Percentiles rank a stretch among this genome's conserved stretches.
Evolutionary conservation across 2,888 invertebrate species (phyloP).

Genomic region (Campoletis raptor): DNA sequence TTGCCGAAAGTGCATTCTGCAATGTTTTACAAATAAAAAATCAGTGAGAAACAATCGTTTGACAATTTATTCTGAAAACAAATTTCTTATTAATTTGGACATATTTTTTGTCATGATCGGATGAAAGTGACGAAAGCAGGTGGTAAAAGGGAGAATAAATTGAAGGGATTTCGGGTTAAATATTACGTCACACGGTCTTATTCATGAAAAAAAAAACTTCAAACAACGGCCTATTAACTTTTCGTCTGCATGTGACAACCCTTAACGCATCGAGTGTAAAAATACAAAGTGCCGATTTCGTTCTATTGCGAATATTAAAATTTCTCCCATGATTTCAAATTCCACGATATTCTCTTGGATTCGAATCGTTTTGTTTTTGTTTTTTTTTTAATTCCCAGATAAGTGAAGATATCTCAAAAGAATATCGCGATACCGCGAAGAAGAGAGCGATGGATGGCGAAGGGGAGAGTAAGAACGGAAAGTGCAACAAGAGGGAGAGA

Average conservation of each 20-base stretch:
- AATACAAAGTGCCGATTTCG: too few relatives aligned
- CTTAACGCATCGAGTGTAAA: too few relatives aligned
- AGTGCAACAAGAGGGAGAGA: constrained; percentile 41
- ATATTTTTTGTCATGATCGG: background rate
- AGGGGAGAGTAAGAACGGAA: constrained; percentile 28
- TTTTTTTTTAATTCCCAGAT: background rate
- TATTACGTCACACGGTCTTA: too few relatives aligned
- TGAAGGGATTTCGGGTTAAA: too few relatives aligned
- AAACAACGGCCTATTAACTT: too few relatives aligned
- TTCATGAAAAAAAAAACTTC: too few relatives aligned
- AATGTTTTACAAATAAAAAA: constrained; percentile 85
- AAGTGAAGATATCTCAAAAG: background rate
- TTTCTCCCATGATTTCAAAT: too few relatives aligned
- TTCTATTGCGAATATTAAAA: too few relatives aligned
- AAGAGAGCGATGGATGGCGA: constrained; percentile 40
- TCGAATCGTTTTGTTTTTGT: background rate
- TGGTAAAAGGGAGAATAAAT: too few relatives aligned
- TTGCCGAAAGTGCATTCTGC: constrained; percentile 97
- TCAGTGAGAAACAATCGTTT: background rate
- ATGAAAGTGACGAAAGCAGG: background rate
- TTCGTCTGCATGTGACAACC: too few relatives aligned
- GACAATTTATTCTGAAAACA: background rate
- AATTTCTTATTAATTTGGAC: background rate
- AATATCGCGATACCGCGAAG: constrained; percentile 5
- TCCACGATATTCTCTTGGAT: background rate